Evolutionary conservation across 2,888 invertebrate genomes (phyloP), one percentile per base, ranked within the genome.

Genomic region (Caenorhabditis panamensis): DNA sequence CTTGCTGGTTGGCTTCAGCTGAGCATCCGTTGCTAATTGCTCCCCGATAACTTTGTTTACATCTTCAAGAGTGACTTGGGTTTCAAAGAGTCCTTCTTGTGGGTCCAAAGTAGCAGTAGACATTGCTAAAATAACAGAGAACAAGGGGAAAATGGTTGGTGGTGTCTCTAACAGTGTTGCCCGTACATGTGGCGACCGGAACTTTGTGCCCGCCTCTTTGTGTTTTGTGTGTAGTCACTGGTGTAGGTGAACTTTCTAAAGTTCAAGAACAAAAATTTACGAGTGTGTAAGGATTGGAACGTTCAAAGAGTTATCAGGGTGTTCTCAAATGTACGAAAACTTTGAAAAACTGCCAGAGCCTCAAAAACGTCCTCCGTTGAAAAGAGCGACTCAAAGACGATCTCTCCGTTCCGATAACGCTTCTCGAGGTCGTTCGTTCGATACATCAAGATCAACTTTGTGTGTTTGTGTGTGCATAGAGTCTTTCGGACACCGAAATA

Each of bases 1-100:
- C 20, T 67, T 36, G n/a, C 58, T 68, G 9, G 67, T 41, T 3
- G 20, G 0, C 6, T 31, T 41, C 8, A 79, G 44, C 18, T 28
- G 6, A n/a, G 31, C 13, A 1, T 56, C 24, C 0, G 62, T 67
- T 0, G 47, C 20, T 56, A 79, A 47, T n/a, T 79, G 61, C 8
- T 61, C 58, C 24, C 20, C 0, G 4, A 79, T 67, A 1, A 20
- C 54, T 1, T 41, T 1, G 4, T 72, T 53, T 5, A 79, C 58
- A 51, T 79, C 79, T 37, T 79, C 72, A 9, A 72, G n/a, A 16
- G 24, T 28, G 20, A 79, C 79, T 53, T 67, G 79, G 58, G 79
- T 79, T 1, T 51, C 36, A 18, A 66, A 72, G 4, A 79, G 18
- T 31, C 69, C 69, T 6, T 49, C 22, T 20, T 68, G 68, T n/a